A percentile compares a stretch with the other conserved stretches of the same genome.
These are phyloP conservation scores for Corvus moneduloides DNA, from an alignment of 2,113 vertebrate species.

Conservation along the genomic window DNA sequence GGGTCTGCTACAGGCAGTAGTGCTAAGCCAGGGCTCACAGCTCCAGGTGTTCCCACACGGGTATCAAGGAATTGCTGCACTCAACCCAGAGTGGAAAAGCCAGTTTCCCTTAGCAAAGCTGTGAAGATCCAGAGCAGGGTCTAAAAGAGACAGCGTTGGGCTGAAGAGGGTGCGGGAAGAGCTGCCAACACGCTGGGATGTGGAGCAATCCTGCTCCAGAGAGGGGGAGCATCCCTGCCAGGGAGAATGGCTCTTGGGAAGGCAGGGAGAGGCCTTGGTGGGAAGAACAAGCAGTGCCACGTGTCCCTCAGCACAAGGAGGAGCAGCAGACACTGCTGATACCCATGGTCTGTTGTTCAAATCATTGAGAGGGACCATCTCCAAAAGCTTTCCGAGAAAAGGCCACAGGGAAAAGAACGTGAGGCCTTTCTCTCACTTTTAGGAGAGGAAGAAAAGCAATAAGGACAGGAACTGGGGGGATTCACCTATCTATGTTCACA, in stretches of 20 bases:
- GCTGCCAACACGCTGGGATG: fast-evolving
- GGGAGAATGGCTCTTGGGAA: not conserved
- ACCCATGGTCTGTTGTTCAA: fast-evolving
- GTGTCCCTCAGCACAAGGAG: not conserved
- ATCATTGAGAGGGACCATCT: not conserved
- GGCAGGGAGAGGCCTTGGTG: too few species aligned
- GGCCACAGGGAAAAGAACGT: fast-evolving
- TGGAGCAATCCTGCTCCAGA: not conserved
- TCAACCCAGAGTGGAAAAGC: not conserved
- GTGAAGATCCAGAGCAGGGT: not conserved
- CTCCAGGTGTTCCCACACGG: not conserved
- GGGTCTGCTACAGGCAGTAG: fast-evolving
- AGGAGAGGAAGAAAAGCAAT: not conserved
- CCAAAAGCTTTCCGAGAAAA: not conserved
- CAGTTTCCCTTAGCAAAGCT: not conserved
- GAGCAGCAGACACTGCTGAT: not conserved
- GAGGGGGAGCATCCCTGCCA: not conserved
- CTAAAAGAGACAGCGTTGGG: fast-evolving
- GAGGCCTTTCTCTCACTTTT: not conserved
- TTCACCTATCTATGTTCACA: not conserved
- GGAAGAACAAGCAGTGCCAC: not conserved
- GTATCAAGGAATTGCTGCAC: not conserved
- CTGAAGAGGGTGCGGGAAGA: not conserved
- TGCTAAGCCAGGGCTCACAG: not conserved
- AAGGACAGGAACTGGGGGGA: too few species aligned